Percentiles rank a stretch among this genome's conserved stretches.
Conservation (phyloP, 2,888 invertebrate genomes). For the Salpingus planirostris region DNA sequence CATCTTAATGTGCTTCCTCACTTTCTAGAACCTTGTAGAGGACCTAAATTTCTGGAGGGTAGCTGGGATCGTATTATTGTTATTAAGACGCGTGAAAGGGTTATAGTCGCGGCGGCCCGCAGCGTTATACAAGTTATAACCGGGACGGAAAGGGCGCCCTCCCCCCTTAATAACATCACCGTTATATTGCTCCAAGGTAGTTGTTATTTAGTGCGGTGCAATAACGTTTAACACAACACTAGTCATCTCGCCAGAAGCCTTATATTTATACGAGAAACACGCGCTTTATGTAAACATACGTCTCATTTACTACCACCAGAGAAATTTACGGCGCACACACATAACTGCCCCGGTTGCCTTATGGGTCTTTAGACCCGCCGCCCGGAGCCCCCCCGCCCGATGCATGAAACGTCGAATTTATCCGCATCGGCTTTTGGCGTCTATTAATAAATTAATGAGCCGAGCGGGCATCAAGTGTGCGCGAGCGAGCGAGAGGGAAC, state of each 20-base stretch:
- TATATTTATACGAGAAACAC: slow-evolving; percentile 34
- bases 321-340: slow-evolving; percentile 14
- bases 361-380: slow-evolving; percentile 5
- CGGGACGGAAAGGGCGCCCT: neutral
- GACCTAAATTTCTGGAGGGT: too few relatives aligned
- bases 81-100: slow-evolving; percentile 22
- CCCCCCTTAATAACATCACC: slow-evolving; percentile 4
- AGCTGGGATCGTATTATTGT: slow-evolving; percentile 22
- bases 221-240: slow-evolving; percentile 34
- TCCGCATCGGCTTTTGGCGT: slow-evolving; percentile 6
- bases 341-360: slow-evolving; percentile 9
- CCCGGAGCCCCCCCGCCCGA: too few relatives aligned
- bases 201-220: slow-evolving; percentile 32
- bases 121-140: slow-evolving; percentile 16
- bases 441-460: slow-evolving; percentile 10
- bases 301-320: slow-evolving; percentile 17
- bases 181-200: slow-evolving; percentile 16
- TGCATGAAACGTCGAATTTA: slow-evolving; percentile 9
- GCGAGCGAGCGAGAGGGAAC: too few relatives aligned
- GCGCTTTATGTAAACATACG: slow-evolving; percentile 30
- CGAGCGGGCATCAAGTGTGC: too few relatives aligned
- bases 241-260: slow-evolving; percentile 31
- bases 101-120: slow-evolving; percentile 16
- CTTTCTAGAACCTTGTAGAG: too few relatives aligned
- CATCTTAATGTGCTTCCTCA: too few relatives aligned